Evolutionary conservation across 2,113 vertebrate species (phyloP).

Genomic region (Microcebus griseorufus): DNA sequence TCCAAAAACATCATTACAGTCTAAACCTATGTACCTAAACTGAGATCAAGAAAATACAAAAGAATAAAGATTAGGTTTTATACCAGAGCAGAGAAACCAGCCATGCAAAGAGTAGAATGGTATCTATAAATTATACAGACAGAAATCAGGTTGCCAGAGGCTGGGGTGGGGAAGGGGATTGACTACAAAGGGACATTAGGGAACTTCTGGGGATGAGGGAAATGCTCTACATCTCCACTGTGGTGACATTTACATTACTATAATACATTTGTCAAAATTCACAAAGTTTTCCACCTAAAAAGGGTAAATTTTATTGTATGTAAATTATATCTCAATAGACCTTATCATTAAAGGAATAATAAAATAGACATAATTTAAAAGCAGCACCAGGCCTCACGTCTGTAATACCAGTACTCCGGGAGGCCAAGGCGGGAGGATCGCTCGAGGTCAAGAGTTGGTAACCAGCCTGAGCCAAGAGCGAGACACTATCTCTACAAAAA

Average conservation of each 20-base stretch:
- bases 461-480: too few relatives aligned
- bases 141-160: not conserved
- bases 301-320: not conserved
- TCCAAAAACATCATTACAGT: not conserved
- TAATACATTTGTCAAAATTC: not conserved
- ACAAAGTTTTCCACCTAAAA: not conserved
- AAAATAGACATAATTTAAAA: not conserved
- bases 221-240: not conserved
- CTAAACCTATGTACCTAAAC: not conserved
- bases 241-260: not conserved
- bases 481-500: too few relatives aligned
- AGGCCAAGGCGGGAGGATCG: too few relatives aligned
- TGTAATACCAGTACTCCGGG: too few relatives aligned
- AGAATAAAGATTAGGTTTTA: not conserved
- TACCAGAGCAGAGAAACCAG: not conserved
- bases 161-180: not conserved
- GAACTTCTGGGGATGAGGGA: not conserved
- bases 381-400: not conserved
- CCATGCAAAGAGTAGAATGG: not conserved
- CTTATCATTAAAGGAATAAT: not conserved
- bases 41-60: not conserved
- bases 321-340: not conserved
- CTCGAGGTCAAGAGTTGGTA: too few relatives aligned
- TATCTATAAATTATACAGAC: not conserved
- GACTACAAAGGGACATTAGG: not conserved